These are phyloP conservation scores for Pristionchus japonicus DNA, from an alignment of 2,888 invertebrate species.

Conservation along the genomic window DNA sequence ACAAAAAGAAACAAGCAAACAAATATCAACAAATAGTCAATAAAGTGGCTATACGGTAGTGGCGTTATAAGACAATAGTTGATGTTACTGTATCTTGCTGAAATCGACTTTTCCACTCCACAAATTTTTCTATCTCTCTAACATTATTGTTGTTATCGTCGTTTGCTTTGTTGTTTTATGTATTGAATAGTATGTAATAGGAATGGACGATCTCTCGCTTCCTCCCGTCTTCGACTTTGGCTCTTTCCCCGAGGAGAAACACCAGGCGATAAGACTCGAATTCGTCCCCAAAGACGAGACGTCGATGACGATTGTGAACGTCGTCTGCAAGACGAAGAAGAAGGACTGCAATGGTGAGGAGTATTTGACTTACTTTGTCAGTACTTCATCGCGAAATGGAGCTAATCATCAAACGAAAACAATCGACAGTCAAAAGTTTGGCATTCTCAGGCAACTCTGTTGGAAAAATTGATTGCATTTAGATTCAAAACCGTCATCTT, in stretches of 20 bases:
- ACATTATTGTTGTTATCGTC: not conserved
- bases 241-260: not conserved
- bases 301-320: not conserved
- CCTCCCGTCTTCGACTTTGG: slow-evolving; percentile 35
- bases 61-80: too few relatives aligned
- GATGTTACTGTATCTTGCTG: too few relatives aligned
- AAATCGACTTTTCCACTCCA: not conserved
- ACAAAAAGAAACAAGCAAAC: not conserved
- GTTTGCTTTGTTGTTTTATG: not conserved
- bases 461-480: too few relatives aligned
- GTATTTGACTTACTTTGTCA: too few relatives aligned
- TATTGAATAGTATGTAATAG: not conserved
- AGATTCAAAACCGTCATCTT: too few relatives aligned
- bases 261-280: not conserved
- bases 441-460: too few relatives aligned
- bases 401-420: too few relatives aligned
- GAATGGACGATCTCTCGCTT: slow-evolving; percentile 14
- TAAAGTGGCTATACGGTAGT: too few relatives aligned
- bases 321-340: slow-evolving; percentile 12
- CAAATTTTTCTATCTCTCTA: too few relatives aligned
- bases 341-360: not conserved
- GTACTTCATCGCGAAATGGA: too few relatives aligned
- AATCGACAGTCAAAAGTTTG: too few relatives aligned
- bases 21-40: too few relatives aligned
- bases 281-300: not conserved